Evolutionary conservation across 2,797 vertebrate species (phyloP).

Genomic region (Sorex maritimensis): DNA sequence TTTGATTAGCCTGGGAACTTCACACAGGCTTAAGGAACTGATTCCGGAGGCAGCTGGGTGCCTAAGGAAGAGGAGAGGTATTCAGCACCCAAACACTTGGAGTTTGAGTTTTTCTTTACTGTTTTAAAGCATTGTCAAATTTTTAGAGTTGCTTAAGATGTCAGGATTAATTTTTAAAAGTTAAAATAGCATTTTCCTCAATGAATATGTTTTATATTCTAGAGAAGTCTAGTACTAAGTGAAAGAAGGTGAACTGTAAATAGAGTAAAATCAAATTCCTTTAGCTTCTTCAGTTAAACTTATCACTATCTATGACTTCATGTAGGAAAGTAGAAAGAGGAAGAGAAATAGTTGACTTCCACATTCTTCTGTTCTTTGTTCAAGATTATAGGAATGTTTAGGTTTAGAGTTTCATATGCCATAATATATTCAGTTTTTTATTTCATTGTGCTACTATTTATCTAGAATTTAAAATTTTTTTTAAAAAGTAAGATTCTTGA

Average conservation of each 20-base stretch:
- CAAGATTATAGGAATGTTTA: slow-evolving; percentile 35
- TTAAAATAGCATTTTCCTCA: slow-evolving; percentile 32
- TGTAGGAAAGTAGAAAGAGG: not conserved
- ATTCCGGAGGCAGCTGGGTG: not conserved
- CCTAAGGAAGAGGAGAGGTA: not conserved
- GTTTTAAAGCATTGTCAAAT: not conserved
- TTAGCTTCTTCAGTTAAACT: not conserved
- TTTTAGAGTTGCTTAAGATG: slow-evolving; percentile 53
- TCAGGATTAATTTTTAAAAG: slow-evolving; percentile 53
- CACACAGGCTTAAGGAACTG: not conserved
- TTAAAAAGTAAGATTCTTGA: not conserved
- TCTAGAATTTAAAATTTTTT: slow-evolving; percentile 24
- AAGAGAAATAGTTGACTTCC: not conserved
- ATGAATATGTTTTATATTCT: slow-evolving; percentile 12
- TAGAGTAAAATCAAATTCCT: slow-evolving; percentile 38
- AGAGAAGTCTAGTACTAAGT: not conserved
- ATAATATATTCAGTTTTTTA: slow-evolving; percentile 3
- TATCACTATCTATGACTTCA: not conserved
- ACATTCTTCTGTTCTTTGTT: not conserved
- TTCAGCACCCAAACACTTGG: not conserved
- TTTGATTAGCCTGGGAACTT: slow-evolving; percentile 37
- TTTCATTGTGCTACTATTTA: slow-evolving; percentile 53
- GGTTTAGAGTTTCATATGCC: not conserved
- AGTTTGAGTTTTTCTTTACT: slow-evolving; percentile 31
- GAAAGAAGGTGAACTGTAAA: slow-evolving; percentile 48